Percentiles rank a stretch among this genome's conserved stretches.
phyloP scores from a whole-genome alignment of 2,113 vertebrate genomes.

The Phyllostomus discolor region DNA sequence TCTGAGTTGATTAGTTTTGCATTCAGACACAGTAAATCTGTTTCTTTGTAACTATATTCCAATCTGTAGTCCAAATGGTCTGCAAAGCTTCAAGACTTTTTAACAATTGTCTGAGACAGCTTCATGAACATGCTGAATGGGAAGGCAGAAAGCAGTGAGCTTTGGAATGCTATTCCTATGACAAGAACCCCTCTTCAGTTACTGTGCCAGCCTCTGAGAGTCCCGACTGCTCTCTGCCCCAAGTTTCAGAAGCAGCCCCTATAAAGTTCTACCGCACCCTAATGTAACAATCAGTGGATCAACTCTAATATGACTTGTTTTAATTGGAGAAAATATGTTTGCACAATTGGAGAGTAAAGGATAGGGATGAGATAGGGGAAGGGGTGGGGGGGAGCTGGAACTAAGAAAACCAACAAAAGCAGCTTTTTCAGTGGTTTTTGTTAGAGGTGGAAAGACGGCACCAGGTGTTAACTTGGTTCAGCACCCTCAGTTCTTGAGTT shows the following conservation, averaged over 20 bases:
- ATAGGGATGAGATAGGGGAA: not conserved
- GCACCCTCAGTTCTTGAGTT: too few relatives aligned
- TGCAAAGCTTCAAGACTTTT: constrained; percentile 66
- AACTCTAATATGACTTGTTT: constrained; percentile 54
- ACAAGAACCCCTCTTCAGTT: not conserved
- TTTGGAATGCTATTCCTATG: not conserved
- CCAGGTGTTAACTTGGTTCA: not conserved
- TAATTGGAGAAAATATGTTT: constrained; percentile 67
- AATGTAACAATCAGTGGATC: constrained; percentile 43
- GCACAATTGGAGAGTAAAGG: constrained; percentile 5
- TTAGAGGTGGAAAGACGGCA: not conserved
- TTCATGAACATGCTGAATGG: constrained; percentile 49
- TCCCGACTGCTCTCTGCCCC: not conserved
- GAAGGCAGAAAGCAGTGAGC: constrained; percentile 52
- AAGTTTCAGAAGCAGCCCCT: constrained; percentile 57
- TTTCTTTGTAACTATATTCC: constrained; percentile 70
- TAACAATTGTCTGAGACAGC: constrained; percentile 41
- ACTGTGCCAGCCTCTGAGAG: not conserved
- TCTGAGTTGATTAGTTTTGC: constrained; percentile 75
- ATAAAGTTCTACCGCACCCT: constrained; percentile 40
- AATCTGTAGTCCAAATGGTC: constrained; percentile 71
- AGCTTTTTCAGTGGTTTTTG: constrained; percentile 59
- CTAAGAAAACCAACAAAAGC: constrained; percentile 60
- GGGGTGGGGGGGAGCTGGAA: not conserved
- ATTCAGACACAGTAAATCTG: constrained; percentile 72